Base-by-base conservation (phyloP, 1,140 invertebrate species). In the Neodiprion fabricii region DNA sequence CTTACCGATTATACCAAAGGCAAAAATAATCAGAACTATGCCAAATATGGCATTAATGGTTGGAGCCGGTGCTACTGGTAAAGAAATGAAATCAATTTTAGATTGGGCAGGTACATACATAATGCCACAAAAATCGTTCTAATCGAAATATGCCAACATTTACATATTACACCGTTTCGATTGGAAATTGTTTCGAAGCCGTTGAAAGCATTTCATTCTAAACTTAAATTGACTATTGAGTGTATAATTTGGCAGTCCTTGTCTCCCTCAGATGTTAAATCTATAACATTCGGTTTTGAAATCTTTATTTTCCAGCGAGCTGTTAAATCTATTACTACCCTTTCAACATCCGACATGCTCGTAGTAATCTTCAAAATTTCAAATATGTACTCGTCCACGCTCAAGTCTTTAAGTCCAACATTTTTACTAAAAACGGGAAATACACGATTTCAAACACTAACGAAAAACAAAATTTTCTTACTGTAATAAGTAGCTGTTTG, bases 381-480 rank as follows among this genome's bases (percentile, higher is more conserved):
- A 97, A 97, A 98, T 90, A 98, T 97, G 85, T 98, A 98, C 88
- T 98, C 96, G 89, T 99, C 97, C 61, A 99, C 95, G 89, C 98
- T 97, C 76, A 99, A 88, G 7, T 96, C 96, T 90, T 98, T 97
- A 79, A 98, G 89, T 83, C 97, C 93, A 68, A 96, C 97, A 78
- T 96, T 94, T 94, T 98, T 98, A 90, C 96, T 97, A 86, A 48
- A 90, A 85, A 81, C 83, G 77, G 77, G 79, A 80, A 85, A 77
- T 77, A 21, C 11, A 69, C 7, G 40, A 47, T 69, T 23, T 66
- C 1, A 66, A 66, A 66, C 4, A 66, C 61, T 14, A 66, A 14
- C 1, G 14, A 66, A 8, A 65, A 14, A 17, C 12, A 14, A 65
- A 17, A 14, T 17, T 17, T 65, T 14, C 61, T 14, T 14, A 1